Conservation (phyloP, 2,888 invertebrate genomes). For the Trisateles emortualis region DNA sequence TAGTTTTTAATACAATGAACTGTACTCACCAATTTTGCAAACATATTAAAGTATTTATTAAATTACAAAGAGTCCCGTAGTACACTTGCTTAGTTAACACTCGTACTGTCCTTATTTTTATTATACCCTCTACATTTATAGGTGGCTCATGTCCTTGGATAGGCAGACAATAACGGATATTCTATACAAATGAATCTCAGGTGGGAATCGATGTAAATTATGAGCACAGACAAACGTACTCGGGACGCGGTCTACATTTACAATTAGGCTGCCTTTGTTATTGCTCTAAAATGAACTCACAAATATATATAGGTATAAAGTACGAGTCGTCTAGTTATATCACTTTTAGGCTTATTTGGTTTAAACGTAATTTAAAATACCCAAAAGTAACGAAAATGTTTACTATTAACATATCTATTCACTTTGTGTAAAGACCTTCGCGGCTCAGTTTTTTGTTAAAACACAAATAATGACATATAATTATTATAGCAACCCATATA, state of each 20-base stretch:
- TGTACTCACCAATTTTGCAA: slow-evolving; percentile 77
- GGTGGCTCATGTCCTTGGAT: slow-evolving; percentile 71
- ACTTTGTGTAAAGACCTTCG: too few relatives aligned
- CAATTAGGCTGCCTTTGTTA: slow-evolving; percentile 80
- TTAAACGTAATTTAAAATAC: slow-evolving; percentile 21
- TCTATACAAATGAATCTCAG: slow-evolving; percentile 68
- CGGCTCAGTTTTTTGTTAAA: too few relatives aligned
- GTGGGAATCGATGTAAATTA: slow-evolving; percentile 81
- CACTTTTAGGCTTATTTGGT: slow-evolving; percentile 44
- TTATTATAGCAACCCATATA: too few relatives aligned
- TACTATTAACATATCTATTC: too few relatives aligned
- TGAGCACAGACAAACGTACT: slow-evolving; percentile 70
- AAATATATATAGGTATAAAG: slow-evolving; percentile 53
- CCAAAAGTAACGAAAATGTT: slow-evolving; percentile 9
- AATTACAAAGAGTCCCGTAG: slow-evolving; percentile 19
- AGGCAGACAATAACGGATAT: slow-evolving; percentile 76
- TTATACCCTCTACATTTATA: slow-evolving; percentile 75
- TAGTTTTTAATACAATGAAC: too few relatives aligned
- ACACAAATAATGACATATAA: too few relatives aligned
- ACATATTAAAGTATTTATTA: slow-evolving; percentile 58
- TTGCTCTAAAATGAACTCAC: slow-evolving; percentile 55
- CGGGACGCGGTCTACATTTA: slow-evolving; percentile 72
- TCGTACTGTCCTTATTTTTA: slow-evolving; percentile 65
- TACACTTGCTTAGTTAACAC: slow-evolving; percentile 54
- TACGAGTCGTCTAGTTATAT: slow-evolving; percentile 53